Evolutionary conservation across 2,113 vertebrate genomes (phyloP).

Genomic region (Hippocampus comes): DNA sequence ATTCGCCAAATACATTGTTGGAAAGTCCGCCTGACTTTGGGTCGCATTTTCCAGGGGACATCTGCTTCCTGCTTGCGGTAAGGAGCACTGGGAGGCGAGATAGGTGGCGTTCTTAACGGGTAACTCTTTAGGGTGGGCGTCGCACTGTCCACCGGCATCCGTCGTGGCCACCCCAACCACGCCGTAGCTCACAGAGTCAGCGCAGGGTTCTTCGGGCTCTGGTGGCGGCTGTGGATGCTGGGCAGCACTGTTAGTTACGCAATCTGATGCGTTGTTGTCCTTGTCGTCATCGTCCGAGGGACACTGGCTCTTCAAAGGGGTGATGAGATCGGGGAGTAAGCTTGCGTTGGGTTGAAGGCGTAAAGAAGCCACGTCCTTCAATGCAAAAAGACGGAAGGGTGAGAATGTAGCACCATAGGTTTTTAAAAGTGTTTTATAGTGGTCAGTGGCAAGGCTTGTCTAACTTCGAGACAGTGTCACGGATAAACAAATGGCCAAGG

Average conservation of each 20-base stretch:
- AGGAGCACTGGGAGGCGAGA: not conserved
- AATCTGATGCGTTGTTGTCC: not conserved
- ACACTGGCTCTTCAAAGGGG: not conserved
- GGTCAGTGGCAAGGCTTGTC: not conserved
- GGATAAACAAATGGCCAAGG: too few relatives aligned
- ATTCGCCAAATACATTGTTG: constrained; percentile 9
- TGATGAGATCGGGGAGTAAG: constrained; percentile 14
- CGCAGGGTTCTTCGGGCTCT: not conserved
- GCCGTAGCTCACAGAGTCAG: constrained; percentile 35
- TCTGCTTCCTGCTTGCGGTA: not conserved
- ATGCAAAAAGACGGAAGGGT: not conserved
- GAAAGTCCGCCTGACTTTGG: not conserved
- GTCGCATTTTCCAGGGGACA: not conserved
- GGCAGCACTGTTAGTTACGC: not conserved
- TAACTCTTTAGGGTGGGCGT: not conserved
- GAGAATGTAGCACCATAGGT: not conserved
- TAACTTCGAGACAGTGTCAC: too few relatives aligned
- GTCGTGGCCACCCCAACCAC: not conserved
- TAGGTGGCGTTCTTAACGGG: not conserved
- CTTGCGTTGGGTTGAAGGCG: not conserved
- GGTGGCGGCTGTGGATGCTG: not conserved
- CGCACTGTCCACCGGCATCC: not conserved
- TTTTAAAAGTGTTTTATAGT: not conserved
- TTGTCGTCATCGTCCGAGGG: not conserved
- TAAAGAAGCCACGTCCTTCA: constrained; percentile 20